phyloP scores from a whole-genome alignment of 2,888 invertebrate species.

The Ypsolopha sequella region DNA sequence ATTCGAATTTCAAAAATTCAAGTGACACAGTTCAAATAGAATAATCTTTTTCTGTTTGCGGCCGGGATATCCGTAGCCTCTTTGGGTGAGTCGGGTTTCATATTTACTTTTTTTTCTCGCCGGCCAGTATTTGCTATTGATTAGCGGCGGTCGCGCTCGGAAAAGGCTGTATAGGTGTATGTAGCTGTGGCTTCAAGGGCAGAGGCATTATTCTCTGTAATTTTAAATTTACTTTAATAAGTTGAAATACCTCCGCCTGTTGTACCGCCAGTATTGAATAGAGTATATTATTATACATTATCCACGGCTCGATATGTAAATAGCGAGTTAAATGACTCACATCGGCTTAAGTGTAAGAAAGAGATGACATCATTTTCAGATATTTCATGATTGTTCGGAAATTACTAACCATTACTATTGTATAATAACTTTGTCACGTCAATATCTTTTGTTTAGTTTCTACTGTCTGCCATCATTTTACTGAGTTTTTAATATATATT shows the following conservation, averaged over 20 bases:
- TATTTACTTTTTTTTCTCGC: slow-evolving; percentile 12
- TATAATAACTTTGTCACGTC: too few relatives aligned
- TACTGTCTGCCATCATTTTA: too few relatives aligned
- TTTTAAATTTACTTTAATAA: too few relatives aligned
- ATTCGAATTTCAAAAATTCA: slow-evolving; percentile 14
- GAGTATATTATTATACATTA: neutral
- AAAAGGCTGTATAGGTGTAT: slow-evolving; percentile 17
- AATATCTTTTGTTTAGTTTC: too few relatives aligned
- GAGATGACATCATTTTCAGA: slow-evolving; percentile 3
- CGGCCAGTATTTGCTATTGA: slow-evolving; percentile 31
- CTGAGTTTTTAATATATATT: too few relatives aligned
- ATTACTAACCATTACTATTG: too few relatives aligned
- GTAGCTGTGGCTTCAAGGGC: too few relatives aligned
- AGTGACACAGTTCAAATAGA: slow-evolving; percentile 48
- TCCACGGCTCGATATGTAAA: neutral
- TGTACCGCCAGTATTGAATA: too few relatives aligned
- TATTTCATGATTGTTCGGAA: neutral
- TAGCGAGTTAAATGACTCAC: neutral
- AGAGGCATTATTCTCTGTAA: too few relatives aligned
- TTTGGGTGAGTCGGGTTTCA: slow-evolving; percentile 20
- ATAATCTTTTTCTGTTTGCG: slow-evolving; percentile 46
- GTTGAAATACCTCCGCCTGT: too few relatives aligned
- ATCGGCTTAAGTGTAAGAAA: neutral
- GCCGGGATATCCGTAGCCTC: slow-evolving; percentile 44
- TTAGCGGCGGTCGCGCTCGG: slow-evolving; percentile 24